phyloP scores from a whole-genome alignment of 2,888 invertebrate genomes.

The Drosophila vallismaia region DNA sequence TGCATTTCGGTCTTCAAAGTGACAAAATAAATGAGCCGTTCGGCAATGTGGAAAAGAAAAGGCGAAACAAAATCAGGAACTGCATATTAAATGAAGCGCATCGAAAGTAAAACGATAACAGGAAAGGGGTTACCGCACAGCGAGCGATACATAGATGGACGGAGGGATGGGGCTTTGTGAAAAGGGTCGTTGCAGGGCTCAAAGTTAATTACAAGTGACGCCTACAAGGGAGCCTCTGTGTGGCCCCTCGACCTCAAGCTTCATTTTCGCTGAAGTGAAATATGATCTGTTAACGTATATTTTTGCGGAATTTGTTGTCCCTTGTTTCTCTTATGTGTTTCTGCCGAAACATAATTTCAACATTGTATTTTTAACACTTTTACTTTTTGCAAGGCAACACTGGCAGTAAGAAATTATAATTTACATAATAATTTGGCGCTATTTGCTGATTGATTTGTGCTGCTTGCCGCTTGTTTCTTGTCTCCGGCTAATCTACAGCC shows the following conservation, averaged over 20 bases:
- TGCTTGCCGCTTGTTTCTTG: slow-evolving; percentile 61
- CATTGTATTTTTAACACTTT: slow-evolving; percentile 65
- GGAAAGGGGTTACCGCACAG: slow-evolving; percentile 50
- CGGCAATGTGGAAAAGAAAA: slow-evolving; percentile 35
- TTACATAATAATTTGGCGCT: slow-evolving; percentile 66
- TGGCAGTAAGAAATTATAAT: slow-evolving; percentile 58
- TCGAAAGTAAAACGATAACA: slow-evolving; percentile 43
- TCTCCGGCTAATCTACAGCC: slow-evolving; percentile 37
- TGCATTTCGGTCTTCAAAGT: slow-evolving; percentile 47
- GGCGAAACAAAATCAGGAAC: slow-evolving; percentile 57
- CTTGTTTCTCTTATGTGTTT: slow-evolving; percentile 28
- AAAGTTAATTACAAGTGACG: slow-evolving; percentile 72
- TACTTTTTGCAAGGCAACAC: slow-evolving; percentile 55
- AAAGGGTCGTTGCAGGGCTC: slow-evolving; percentile 54
- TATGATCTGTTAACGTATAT: slow-evolving; percentile 56
- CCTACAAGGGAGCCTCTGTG: slow-evolving; percentile 71
- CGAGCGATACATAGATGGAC: slow-evolving; percentile 8
- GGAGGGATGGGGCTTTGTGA: slow-evolving; percentile 10
- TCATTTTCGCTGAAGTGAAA: slow-evolving; percentile 58
- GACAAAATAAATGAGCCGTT: slow-evolving; percentile 73
- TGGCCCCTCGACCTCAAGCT: slow-evolving; percentile 54
- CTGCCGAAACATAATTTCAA: slow-evolving; percentile 49
- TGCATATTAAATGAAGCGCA: slow-evolving; percentile 75
- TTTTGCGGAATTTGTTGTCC: slow-evolving; percentile 41
- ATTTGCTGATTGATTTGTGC: slow-evolving; percentile 67